Conservation (phyloP, 1,140 invertebrate species). For the Euglossa dilemma region DNA sequence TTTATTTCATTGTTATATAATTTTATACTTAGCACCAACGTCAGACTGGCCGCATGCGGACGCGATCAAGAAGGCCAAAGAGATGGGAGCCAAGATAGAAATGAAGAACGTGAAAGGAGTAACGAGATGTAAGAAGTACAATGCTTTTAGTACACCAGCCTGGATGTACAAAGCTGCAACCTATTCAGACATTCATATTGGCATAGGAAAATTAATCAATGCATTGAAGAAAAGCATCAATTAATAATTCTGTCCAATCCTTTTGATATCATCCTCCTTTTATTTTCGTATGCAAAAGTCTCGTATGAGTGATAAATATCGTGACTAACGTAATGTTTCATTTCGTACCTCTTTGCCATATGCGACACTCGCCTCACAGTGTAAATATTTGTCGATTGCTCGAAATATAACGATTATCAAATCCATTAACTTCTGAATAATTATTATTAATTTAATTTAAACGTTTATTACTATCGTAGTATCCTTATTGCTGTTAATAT, state of each 20-base stretch:
- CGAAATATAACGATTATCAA: constrained; percentile 5
- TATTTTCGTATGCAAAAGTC: neutral
- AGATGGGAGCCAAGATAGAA: constrained; percentile 83
- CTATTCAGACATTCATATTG: constrained; percentile 83
- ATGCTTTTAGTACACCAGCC: constrained; percentile 85
- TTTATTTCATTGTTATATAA: neutral
- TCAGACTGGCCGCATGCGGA: constrained; percentile 84
- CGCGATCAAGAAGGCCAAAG: constrained; percentile 81
- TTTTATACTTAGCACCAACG: constrained; percentile 66
- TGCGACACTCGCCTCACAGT: neutral
- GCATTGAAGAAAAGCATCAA: constrained; percentile 62
- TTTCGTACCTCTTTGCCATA: neutral
- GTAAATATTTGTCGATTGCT: neutral
- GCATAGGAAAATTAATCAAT: constrained; percentile 83
- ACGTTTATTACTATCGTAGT: no score
- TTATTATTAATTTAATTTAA: no score
- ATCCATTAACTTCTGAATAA: neutral
- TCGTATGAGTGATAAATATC: neutral
- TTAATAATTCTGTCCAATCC: neutral
- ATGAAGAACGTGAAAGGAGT: constrained; percentile 81
- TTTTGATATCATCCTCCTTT: neutral
- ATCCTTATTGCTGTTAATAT: no score
- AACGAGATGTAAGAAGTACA: constrained; percentile 82
- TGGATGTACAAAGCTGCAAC: constrained; percentile 83
- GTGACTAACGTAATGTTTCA: neutral